These are phyloP conservation scores for Ephydatia muelleri DNA, from an alignment of 37 sponge, comb jelly and placozoan genomes.

Conservation along the genomic window DNA sequence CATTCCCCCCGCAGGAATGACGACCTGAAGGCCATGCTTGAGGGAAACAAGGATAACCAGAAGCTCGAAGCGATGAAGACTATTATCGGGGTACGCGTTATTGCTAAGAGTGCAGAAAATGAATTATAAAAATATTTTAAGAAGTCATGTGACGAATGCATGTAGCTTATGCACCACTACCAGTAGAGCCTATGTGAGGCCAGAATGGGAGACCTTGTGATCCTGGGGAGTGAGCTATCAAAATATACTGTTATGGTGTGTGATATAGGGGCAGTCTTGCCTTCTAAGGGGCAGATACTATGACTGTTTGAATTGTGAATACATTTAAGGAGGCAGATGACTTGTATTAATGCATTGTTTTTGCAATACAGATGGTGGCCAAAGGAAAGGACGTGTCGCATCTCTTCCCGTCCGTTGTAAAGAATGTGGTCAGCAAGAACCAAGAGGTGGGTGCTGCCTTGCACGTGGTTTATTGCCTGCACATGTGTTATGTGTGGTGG, in stretches of 20 bases:
- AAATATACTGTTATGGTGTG: background rate
- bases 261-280: background rate
- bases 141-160: background rate
- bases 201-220: too few relatives aligned
- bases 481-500: background rate
- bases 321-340: background rate
- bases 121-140: too few relatives aligned
- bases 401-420: constrained; percentile 97
- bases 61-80: constrained; percentile 94
- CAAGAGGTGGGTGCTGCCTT: constrained; percentile 83
- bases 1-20: constrained; percentile 55
- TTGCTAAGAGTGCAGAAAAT: background rate
- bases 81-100: constrained; percentile 74
- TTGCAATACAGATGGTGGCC: constrained; percentile 85
- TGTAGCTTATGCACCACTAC: background rate
- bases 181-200: too few relatives aligned
- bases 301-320: background rate
- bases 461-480: background rate
- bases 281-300: background rate
- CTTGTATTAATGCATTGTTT: constrained; percentile 6
- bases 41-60: constrained; percentile 81
- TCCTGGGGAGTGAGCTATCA: background rate
- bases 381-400: constrained; percentile 91
- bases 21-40: constrained; percentile 82
- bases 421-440: constrained; percentile 96